These are phyloP conservation scores for Protobothrops flavoviridis DNA, from an alignment of 2,113 vertebrate genomes.

Conservation along the genomic window DNA sequence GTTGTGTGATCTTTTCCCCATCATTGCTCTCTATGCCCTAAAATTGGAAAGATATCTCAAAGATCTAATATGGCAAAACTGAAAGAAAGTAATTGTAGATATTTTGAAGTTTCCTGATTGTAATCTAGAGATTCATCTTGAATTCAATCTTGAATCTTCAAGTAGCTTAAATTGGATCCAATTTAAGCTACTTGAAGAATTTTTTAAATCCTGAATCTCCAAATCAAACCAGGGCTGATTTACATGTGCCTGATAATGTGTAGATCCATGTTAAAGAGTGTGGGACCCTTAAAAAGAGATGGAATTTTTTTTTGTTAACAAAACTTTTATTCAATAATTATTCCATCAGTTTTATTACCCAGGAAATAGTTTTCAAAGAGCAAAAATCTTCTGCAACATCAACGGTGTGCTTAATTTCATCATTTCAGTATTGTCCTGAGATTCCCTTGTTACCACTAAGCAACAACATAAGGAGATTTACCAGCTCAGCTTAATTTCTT, in stretches of 20 bases:
- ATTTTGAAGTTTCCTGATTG: background rate
- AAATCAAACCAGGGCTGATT: background rate
- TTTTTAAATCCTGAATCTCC: background rate
- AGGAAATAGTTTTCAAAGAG: background rate
- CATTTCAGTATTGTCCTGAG: background rate
- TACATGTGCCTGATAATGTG: background rate
- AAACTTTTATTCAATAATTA: background rate
- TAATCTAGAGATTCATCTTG: background rate
- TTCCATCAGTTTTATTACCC: background rate
- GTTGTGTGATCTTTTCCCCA: background rate
- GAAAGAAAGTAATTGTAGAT: background rate
- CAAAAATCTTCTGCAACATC: background rate
- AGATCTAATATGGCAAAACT: background rate
- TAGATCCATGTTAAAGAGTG: background rate
- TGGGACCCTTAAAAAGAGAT: background rate
- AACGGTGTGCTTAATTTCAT: background rate
- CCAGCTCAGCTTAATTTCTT: slow-evolving; percentile 4
- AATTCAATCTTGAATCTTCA: background rate
- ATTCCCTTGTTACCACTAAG: background rate
- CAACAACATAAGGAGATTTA: fast-evolving
- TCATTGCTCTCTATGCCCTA: background rate
- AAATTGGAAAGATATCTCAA: background rate
- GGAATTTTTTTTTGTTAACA: background rate
- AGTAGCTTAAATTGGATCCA: background rate
- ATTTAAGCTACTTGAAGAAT: too few species aligned